Percentiles rank a stretch among this genome's conserved stretches.
phyloP scores from a whole-genome alignment of 1,140 invertebrate species.

The Mycetomoellerius zeteki region DNA sequence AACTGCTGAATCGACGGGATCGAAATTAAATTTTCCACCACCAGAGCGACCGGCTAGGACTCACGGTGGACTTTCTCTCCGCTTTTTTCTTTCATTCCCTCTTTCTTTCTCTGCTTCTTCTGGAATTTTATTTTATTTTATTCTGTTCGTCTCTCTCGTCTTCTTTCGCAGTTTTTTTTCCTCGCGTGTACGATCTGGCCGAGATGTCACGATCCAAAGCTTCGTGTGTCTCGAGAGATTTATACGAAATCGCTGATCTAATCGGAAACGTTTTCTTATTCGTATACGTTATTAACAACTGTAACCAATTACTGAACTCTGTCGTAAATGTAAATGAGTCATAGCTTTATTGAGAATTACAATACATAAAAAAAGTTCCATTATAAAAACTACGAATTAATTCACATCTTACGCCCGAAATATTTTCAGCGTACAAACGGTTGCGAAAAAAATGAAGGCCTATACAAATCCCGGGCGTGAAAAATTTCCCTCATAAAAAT shows the following conservation, averaged over 20 bases:
- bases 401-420: not conserved
- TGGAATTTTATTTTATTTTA: conserved; percentile 10
- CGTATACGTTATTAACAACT: conserved; percentile 8
- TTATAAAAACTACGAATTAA: not conserved
- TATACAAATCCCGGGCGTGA: not conserved
- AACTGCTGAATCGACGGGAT: conserved; percentile 89
- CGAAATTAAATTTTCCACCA: conserved; percentile 88
- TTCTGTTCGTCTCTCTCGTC: conserved; percentile 20
- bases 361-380: not conserved
- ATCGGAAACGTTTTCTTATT: conserved; percentile 18
- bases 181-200: conserved; percentile 9
- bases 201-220: conserved; percentile 15
- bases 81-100: conserved; percentile 71
- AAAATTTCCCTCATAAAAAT: conserved; percentile 31
- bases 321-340: not conserved
- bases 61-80: conserved; percentile 74
- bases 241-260: conserved; percentile 17
- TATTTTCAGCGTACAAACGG: not conserved
- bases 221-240: not conserved
- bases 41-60: conserved; percentile 70
- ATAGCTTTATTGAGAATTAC: not conserved
- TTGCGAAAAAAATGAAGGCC: not conserved
- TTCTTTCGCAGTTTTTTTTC: conserved; percentile 14
- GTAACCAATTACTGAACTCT: not conserved
- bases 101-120: conserved; percentile 56